Base-by-base conservation (phyloP, 1,140 invertebrate genomes). In the Monomorium pharaonis region DNA sequence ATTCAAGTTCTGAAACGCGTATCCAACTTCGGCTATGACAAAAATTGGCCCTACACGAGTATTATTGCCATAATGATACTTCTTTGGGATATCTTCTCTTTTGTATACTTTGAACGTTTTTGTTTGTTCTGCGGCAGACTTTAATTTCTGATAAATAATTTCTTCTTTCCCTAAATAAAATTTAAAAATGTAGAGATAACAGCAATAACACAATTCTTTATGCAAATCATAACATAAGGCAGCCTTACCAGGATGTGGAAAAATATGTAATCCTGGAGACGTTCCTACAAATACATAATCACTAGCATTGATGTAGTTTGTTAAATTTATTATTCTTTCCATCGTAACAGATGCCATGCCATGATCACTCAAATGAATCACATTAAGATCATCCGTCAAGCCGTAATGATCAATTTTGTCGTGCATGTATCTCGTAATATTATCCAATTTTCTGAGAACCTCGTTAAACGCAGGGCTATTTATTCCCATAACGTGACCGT, bases 301-400 rank as follows among this genome's bases (percentile, higher is more conserved):
- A 27, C 87, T 88, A 49, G 93, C 90, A 58, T 95, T 94, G 18
- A 97, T 91, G 88, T 96, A 96, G 47, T 96, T 92, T 37, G 96
- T 95, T 30, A 97, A 93, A 91, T 97, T 95, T 80, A 97, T 96
- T 83, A 96, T 94, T 86, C 95, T 92, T 47, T 95, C 93, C 62
- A 92, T 87, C 6, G 93, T 95, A 2, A 97, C 95, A 37, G 94
- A 92, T 1, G 95, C 90, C 96, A 98, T 97, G 18, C 97, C 97
- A 94, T 98, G 97, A 94, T 98, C 97, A 92, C 97, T 97, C 3
- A 97, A 93, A 62, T 98, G 95, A 81, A 98, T 95, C 1, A 98
- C 93, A 92, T 97, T 97, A 0, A 97, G 94, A 90, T 37, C 62
- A 0, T 96, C 94, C 51, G 92, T 92, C 51, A 97, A 92, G 12